A percentile compares a stretch with the other conserved stretches of the same genome.
phyloP scores from a whole-genome alignment of 2,113 vertebrate species.

The Tetraodon nigroviridis region DNA sequence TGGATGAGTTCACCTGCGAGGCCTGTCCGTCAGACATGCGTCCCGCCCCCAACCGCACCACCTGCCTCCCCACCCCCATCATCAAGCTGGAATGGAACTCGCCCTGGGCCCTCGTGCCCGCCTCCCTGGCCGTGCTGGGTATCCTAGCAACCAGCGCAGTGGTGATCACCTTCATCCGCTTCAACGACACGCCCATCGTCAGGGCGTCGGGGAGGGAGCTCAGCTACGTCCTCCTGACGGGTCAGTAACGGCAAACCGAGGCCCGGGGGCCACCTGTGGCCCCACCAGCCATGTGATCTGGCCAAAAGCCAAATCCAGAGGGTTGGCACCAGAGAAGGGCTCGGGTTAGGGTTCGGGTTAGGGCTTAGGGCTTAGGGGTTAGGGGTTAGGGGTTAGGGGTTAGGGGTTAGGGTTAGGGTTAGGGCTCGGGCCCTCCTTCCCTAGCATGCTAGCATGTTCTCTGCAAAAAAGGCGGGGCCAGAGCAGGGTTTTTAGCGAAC shows the following conservation, averaged over 20 bases:
- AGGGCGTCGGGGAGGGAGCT: constrained; percentile 80
- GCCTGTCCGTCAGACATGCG: constrained; percentile 78
- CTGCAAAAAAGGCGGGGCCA: too few relatives aligned
- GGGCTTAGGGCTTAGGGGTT: too few relatives aligned
- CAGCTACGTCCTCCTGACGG: constrained; percentile 77
- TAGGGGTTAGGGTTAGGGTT: too few relatives aligned
- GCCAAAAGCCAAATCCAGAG: too few relatives aligned
- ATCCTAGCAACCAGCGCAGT: constrained; percentile 74
- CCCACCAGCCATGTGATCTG: too few relatives aligned
- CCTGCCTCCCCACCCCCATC: constrained; percentile 77
- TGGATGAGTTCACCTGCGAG: constrained; percentile 78
- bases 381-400: too few relatives aligned
- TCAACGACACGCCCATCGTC: constrained; percentile 83
- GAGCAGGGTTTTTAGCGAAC: too few relatives aligned
- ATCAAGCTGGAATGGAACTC: constrained; percentile 82
- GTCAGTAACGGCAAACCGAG: constrained; percentile 9
- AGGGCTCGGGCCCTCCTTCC: too few relatives aligned
- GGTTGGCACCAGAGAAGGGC: too few relatives aligned
- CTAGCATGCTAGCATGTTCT: too few relatives aligned
- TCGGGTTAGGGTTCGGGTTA: too few relatives aligned
- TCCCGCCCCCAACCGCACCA: constrained; percentile 72
- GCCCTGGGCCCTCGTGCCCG: constrained; percentile 77
- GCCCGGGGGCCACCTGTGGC: too few relatives aligned
- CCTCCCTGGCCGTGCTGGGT: constrained; percentile 76
- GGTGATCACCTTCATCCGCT: constrained; percentile 74